Base-by-base conservation (phyloP, 2,888 invertebrate species). In the Ophion slaviceki region DNA sequence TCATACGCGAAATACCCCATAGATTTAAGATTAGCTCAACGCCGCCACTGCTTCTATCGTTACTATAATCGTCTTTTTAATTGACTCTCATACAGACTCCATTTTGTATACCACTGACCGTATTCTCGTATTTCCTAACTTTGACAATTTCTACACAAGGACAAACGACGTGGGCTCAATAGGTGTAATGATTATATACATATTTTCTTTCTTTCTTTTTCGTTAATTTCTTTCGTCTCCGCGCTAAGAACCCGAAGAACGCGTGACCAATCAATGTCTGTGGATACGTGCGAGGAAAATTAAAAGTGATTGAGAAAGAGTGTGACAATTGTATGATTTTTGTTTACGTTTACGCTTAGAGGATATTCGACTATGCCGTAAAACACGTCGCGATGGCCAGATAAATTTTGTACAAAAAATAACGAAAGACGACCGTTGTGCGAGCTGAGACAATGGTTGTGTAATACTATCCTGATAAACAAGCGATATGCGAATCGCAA, bases 1-100 rank as follows among this genome's bases (percentile, higher is more conserved):
- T 32, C 24, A 53, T 80, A 47, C 74, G 75, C 70, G 32, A 80
- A 76, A 80, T 75, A 59, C 59, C 80, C 68, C 70, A 77, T 87
- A 88, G 84, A 89, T 87, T 89, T 92, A 92, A 92, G 92, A 89
- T 90, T 91, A 91, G 90, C 91, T 92, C 92, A 92, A 92, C 64
- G 80, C 70, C 32, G 53, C 17, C 47, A 20, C 47, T 20, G 62
- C 61, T 68, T 20, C 72, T 78, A 90, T 90, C 91, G 17, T 53
- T 53, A 53, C 3, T 53, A 53, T 53, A 53, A 53, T 53, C 91
- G 90, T 91, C 74, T 82, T 82, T 90, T 91, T 92, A 91, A 91
- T 90, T 88, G 88, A 89, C 89, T 80, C 67, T 88, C 86, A 89
- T 85, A 86, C 87, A 87, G 83, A 82, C 66, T 79, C 77, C 67